Base-by-base conservation (phyloP, 1,140 invertebrate species). In the Leucophenga varia region DNA sequence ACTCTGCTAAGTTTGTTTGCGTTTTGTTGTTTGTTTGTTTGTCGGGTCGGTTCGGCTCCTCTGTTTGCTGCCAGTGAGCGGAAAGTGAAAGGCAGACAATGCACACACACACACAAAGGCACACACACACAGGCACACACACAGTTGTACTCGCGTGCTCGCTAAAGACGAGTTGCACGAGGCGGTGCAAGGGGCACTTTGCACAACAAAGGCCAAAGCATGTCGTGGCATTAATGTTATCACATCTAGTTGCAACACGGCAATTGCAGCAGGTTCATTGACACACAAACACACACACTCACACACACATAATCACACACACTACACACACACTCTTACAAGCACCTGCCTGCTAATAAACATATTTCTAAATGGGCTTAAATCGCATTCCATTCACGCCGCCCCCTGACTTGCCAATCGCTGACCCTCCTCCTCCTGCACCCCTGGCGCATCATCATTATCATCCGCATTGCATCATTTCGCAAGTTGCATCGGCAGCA, bases 331-430 rank as follows among this genome's bases (percentile, higher is more conserved):
- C 47, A 43, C 54, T 28, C 12, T 41, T 19, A 52, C 28, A 49
- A n/a, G n/a, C n/a, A n/a, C n/a, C n/a, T n/a, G n/a, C n/a, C n/a
- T 52, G 61, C 54, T 64, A 64, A 64, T 64, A 64, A 54, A 64
- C 60, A 40, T 19, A 37, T 35, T 30, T 38, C 13, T 49, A n/a
- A n/a, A n/a, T n/a, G n/a, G n/a, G 35, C 6, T 14, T 28, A n/a
- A 22, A 37, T 36, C 28, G 12, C 28, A 8, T 41, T n/a, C 19
- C 43, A 34, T 25, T n/a, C 17, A 17, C 19, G 17, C 28, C n/a
- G 8, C 14, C 10, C 30, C 4, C 1, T 9, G 34, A 8, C 5
- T 10, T n/a, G n/a, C n/a, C n/a, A n/a, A n/a, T n/a, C n/a, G n/a
- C n/a, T n/a, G 31, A 10, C 34, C 34, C 21, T 35, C 20, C 13